These are phyloP conservation scores for Drosophila jambulina DNA, from an alignment of 1,140 invertebrate species.

Conservation along the genomic window DNA sequence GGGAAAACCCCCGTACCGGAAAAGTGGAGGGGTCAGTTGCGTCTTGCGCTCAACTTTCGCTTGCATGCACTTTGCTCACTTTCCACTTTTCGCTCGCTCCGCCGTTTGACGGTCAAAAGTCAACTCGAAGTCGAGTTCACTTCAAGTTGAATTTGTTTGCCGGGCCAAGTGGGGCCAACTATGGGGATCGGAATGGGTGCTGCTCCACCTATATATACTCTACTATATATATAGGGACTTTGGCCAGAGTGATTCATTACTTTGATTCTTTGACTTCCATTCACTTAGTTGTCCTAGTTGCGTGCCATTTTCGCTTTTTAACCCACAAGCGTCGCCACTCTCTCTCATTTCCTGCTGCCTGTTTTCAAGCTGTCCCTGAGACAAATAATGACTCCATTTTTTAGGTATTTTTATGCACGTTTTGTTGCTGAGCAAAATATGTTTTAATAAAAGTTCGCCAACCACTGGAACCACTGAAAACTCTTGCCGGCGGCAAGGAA, in stretches of 20 bases:
- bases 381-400: conserved; percentile 77
- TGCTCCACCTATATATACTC: background rate
- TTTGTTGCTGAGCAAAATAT: conserved; percentile 69
- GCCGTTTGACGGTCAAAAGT: conserved; percentile 81
- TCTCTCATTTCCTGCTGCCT: conserved; percentile 34
- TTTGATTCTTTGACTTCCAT: conserved; percentile 80
- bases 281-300: conserved; percentile 69
- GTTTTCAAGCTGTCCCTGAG: conserved; percentile 41
- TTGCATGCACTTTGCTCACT: conserved; percentile 81
- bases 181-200: conserved; percentile 1
- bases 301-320: conserved; percentile 66
- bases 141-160: conserved; percentile 83
- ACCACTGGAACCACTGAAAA: conserved; percentile 13
- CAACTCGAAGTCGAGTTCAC: conserved; percentile 83
- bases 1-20: conserved; percentile 1
- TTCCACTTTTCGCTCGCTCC: conserved; percentile 62
- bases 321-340: conserved; percentile 9
- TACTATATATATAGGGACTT: conserved; percentile 5
- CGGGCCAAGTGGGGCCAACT: conserved; percentile 56
- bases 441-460: conserved; percentile 79
- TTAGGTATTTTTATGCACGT: conserved; percentile 75
- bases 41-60: conserved; percentile 78
- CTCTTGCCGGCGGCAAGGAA: conserved; percentile 14
- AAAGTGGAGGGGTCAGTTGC: conserved; percentile 63
- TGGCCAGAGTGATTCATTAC: conserved; percentile 74